A percentile compares a stretch with the other conserved stretches of the same genome.
Evolutionary conservation across 1,140 invertebrate species (phyloP).

Genomic region (Cydia splendana): DNA sequence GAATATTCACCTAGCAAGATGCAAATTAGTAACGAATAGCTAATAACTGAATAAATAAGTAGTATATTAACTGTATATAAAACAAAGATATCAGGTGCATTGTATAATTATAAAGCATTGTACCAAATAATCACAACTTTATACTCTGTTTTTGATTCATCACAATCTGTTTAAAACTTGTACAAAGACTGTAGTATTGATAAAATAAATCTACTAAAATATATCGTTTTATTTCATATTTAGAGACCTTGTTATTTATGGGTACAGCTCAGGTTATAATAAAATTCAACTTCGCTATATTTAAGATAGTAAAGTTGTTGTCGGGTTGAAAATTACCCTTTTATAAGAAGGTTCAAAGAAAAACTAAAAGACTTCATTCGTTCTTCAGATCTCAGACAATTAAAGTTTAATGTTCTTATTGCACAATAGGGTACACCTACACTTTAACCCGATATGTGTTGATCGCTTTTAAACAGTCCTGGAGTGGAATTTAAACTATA

Average conservation of each 20-base stretch:
- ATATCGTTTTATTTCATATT: not conserved
- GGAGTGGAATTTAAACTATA: too few relatives aligned
- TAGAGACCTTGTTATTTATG: not conserved
- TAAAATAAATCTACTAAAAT: constrained; percentile 63
- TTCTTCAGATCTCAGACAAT: too few relatives aligned
- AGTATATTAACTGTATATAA: constrained; percentile 37
- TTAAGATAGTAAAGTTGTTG: too few relatives aligned
- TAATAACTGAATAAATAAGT: constrained; percentile 32
- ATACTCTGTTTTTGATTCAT: constrained; percentile 54
- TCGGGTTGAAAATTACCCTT: too few relatives aligned
- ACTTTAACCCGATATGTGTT: too few relatives aligned
- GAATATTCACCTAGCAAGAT: constrained; percentile 40
- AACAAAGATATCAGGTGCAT: constrained; percentile 59
- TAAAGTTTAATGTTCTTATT: too few relatives aligned
- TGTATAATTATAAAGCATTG: constrained; percentile 49
- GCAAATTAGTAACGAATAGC: constrained; percentile 28
- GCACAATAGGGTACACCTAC: too few relatives aligned
- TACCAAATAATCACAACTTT: constrained; percentile 52
- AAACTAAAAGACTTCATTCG: too few relatives aligned
- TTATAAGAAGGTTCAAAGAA: too few relatives aligned
- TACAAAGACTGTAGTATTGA: constrained; percentile 64
- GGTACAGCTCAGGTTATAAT: too few relatives aligned
- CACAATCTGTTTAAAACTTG: constrained; percentile 48
- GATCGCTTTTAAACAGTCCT: too few relatives aligned
- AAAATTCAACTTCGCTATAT: too few relatives aligned